Base-by-base conservation (phyloP, 2,797 vertebrate genomes). In the Margarornis squamiger region DNA sequence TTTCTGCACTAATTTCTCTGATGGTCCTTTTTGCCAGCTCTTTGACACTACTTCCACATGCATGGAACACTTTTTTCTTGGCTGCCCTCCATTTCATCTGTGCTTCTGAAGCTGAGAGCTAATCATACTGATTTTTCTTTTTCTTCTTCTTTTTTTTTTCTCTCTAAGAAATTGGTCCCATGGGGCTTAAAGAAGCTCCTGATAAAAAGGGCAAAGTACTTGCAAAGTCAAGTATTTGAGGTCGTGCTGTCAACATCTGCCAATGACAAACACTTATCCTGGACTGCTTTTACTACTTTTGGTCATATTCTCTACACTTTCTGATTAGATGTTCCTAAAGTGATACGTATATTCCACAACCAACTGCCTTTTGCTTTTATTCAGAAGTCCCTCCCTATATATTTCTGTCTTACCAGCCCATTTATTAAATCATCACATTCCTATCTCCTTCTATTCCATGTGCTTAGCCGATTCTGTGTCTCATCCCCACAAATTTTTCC, bases 21-120 rank as follows among this genome's bases (percentile, higher is more conserved):
- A 82, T 21, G 30, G 63, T 58, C 18, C 38, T 68, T 94, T 90
- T 89, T 49, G 84, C 16, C 48, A 78, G 88, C 39, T 85, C 81
- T 93, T 95, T 88, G 86, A 92, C 71, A 92, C 48, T 74, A 72
- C 27, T 92, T 92, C 17, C 85, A 87, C 1, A 2, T 55, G 43
- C 66, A 84, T 1, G 4, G 71, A 93, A 66, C 55, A 79, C 18
- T 71, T 90, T 86, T 93, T 67, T 88, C 71, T 93, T 93, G 86
- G 80, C 86, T 88, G 66, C 32, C 17, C 55, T 95, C 83, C 77
- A 84, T 93, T 93, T 95, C 71, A 81, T 86, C 74, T 63, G 29
- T 2, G 6, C 45, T 92, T 88, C 77, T 94, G 76, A 78, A 77
- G 26, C 51, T 52, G 52, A 93, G 32, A 85, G 36, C 43, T 88